Conservation (phyloP, 2,113 vertebrate species). For the Phyllostomus discolor region DNA sequence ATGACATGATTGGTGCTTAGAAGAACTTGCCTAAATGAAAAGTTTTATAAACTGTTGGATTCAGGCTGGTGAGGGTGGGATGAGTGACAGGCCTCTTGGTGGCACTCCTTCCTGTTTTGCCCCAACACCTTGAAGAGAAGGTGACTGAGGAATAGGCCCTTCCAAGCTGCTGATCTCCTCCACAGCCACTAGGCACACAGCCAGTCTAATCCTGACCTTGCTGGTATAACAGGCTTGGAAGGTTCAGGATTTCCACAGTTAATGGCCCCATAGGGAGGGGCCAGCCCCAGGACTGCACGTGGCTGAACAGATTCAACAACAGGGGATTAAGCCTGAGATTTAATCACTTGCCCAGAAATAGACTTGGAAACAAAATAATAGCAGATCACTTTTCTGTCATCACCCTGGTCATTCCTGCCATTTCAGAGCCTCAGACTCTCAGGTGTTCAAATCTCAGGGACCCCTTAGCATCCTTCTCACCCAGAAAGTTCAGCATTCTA, state of each 20-base stretch:
- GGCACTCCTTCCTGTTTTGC: background rate
- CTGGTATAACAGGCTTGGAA: background rate
- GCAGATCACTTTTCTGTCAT: background rate
- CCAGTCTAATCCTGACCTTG: background rate
- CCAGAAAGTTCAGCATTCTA: background rate
- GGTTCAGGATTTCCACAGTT: background rate
- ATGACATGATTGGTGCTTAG: background rate
- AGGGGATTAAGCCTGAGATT: background rate
- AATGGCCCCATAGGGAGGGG: background rate
- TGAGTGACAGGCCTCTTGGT: background rate
- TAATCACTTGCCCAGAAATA: background rate
- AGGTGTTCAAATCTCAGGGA: background rate
- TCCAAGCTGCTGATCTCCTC: background rate
- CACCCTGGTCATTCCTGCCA: background rate
- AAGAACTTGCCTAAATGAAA: background rate
- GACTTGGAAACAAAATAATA: background rate
- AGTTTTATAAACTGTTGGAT: background rate
- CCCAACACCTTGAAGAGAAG: background rate
- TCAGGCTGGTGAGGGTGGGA: background rate
- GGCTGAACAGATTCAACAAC: background rate
- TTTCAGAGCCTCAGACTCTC: background rate
- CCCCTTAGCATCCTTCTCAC: background rate
- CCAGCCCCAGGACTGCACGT: background rate
- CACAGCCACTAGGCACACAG: background rate
- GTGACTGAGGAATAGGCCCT: background rate